These are phyloP conservation scores for Hippocampus mohnikei DNA, from an alignment of 2,113 vertebrate species.

Conservation along the genomic window DNA sequence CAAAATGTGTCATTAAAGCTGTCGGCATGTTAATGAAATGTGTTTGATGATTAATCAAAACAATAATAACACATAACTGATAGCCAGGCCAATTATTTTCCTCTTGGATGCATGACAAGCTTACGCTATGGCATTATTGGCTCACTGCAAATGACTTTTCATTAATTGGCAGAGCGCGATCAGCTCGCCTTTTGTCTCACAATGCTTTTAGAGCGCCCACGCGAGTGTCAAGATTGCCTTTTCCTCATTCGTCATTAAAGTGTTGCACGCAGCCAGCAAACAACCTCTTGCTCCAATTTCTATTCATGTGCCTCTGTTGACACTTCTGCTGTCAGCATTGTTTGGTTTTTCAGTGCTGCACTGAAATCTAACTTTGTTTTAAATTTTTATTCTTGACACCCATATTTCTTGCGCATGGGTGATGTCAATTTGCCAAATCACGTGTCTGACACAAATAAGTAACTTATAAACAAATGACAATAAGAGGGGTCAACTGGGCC, in stretches of 20 bases:
- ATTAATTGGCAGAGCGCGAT: constrained; percentile 58
- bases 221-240: constrained; percentile 25
- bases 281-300: constrained; percentile 2
- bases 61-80: constrained; percentile 12
- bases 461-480: background rate
- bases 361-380: background rate
- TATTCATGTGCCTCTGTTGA: constrained; percentile 4
- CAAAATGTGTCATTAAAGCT: constrained; percentile 45
- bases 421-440: background rate
- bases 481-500: background rate
- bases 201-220: constrained; percentile 30
- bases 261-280: constrained; percentile 8
- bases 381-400: background rate
- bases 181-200: constrained; percentile 41
- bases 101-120: constrained; percentile 45
- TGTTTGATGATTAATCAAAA: constrained; percentile 45
- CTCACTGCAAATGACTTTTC: constrained; percentile 40
- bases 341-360: constrained; percentile 6
- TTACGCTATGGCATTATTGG: constrained; percentile 24
- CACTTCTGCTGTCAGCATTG: constrained; percentile 14
- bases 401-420: background rate
- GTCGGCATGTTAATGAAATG: constrained; percentile 42
- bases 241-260: constrained; percentile 32
- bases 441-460: background rate
- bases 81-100: constrained; percentile 35